Conservation (phyloP, 2,113 vertebrate species). For the Tauraco erythrolophus region DNA sequence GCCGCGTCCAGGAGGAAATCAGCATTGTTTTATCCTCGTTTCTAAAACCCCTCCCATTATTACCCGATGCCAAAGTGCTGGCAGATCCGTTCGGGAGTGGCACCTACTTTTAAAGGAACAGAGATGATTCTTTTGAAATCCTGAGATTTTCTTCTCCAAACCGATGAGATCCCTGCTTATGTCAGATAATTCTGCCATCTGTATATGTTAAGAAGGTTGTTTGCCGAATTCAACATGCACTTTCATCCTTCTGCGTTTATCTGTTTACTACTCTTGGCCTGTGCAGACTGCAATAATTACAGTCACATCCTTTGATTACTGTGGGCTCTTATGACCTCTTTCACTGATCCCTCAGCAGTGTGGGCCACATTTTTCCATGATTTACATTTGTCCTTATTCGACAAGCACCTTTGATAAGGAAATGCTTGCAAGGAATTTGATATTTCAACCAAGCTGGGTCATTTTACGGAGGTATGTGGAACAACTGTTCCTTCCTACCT, state of each 20-base stretch:
- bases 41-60: neutral
- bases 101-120: neutral
- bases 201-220: neutral
- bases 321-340: neutral
- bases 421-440: neutral
- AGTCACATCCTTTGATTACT: neutral
- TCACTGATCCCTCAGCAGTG: neutral
- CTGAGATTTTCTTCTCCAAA: neutral
- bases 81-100: neutral
- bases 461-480: neutral
- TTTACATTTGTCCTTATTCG: neutral
- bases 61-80: neutral
- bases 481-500: neutral
- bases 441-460: neutral
- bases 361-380: neutral
- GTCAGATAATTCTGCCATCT: neutral
- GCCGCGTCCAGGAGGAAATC: neutral
- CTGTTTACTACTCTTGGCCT: neutral
- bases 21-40: fast-evolving
- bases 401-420: neutral
- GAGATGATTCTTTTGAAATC: neutral
- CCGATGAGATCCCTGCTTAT: neutral
- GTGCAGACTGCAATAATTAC: fast-evolving
- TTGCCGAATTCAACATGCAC: neutral
- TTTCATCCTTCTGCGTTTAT: neutral